Conservation (phyloP, 2,113 vertebrate species). For the Oceanites oceanicus region DNA sequence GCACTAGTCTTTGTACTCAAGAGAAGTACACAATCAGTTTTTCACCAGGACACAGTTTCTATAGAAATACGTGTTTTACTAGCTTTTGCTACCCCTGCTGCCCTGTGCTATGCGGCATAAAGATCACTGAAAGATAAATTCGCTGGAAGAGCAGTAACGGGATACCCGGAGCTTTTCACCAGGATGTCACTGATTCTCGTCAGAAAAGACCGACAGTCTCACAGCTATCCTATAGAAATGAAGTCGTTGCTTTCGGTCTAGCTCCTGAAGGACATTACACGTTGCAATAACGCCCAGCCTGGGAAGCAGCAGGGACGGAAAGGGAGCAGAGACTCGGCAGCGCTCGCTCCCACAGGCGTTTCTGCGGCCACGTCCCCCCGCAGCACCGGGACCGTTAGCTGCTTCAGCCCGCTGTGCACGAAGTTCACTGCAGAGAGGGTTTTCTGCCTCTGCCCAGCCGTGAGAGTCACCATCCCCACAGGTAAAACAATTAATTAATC, state of each 20-base stretch:
- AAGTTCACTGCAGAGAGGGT: neutral
- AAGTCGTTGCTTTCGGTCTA: neutral
- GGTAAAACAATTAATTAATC: neutral
- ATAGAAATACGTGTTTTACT: neutral
- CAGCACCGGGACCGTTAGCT: accelerated
- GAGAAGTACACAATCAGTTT: neutral
- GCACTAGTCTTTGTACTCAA: neutral
- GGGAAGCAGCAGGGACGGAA: neutral
- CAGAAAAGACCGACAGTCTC: neutral
- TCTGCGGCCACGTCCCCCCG: accelerated
- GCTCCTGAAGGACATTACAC: neutral
- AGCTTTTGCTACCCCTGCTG: neutral
- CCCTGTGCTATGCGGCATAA: neutral
- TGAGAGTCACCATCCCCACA: neutral
- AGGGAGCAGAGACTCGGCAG: neutral
- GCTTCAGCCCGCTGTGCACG: neutral
- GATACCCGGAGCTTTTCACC: neutral
- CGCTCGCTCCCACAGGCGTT: neutral
- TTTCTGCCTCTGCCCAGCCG: neutral
- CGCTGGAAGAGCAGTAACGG: neutral
- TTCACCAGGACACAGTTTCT: neutral
- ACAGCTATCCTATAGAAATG: neutral
- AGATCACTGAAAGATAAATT: neutral
- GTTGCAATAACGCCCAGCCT: neutral
- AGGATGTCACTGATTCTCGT: neutral